Conservation (phyloP, 2,797 vertebrate genomes). For the Chrosomus eos region DNA sequence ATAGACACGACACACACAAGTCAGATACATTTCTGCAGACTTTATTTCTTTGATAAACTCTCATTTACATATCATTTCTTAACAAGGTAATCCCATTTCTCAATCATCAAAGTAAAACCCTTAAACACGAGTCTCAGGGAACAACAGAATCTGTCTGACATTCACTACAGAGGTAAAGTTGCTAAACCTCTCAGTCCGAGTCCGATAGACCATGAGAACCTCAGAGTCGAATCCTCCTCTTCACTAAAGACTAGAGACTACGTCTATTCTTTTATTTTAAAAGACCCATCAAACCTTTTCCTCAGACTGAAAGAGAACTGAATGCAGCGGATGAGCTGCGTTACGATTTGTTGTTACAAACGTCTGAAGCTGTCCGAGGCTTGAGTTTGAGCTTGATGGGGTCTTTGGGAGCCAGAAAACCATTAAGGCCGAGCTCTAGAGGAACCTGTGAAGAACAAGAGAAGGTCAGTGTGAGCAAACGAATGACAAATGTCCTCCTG, state of each 20-base stretch:
- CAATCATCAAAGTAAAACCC: not conserved
- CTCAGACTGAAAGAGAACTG: not conserved
- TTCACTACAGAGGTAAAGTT: not conserved
- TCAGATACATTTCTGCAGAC: not conserved
- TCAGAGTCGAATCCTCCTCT: not conserved
- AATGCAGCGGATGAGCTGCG: not conserved
- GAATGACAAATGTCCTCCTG: not conserved
- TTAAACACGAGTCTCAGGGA: not conserved
- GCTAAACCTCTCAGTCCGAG: not conserved
- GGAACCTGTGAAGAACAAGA: constrained; percentile 72
- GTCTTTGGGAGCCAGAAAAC: constrained; percentile 71
- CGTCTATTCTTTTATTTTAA: not conserved
- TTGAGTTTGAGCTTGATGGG: constrained; percentile 79
- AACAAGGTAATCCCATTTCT: no score
- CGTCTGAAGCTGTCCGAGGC: constrained; percentile 57
- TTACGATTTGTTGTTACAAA: not conserved
- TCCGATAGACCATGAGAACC: not conserved
- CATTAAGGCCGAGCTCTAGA: constrained; percentile 66
- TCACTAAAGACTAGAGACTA: constrained; percentile 1
- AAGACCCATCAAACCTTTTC: not conserved
- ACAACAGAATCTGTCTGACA: not conserved
- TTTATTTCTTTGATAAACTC: not conserved
- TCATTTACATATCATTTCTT: not conserved
- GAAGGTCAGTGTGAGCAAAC: not conserved
- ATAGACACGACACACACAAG: no score